Evolutionary conservation across 1,140 invertebrate genomes (phyloP).

Genomic region (Plutomurus gul): DNA sequence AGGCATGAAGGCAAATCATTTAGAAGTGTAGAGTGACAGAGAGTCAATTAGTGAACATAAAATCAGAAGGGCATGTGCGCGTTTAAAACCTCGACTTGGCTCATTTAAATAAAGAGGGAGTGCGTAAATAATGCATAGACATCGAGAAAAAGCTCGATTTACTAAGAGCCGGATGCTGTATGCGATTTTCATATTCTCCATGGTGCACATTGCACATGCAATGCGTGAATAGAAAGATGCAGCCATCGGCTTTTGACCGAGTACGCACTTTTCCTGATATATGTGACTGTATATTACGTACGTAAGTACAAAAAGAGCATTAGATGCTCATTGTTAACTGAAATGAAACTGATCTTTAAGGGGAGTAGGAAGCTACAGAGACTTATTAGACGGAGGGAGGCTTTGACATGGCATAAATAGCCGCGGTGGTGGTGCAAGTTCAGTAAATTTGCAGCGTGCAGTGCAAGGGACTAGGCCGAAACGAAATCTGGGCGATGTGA

Average conservation of each 20-base stretch:
- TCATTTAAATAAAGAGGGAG: slow-evolving; percentile 24
- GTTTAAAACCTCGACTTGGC: neutral
- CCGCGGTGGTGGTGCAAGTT: neutral
- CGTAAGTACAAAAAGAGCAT: too few species aligned
- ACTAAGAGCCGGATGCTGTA: neutral
- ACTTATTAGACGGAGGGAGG: too few species aligned
- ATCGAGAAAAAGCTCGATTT: slow-evolving; percentile 23
- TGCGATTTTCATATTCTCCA: neutral
- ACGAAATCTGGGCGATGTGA: too few species aligned
- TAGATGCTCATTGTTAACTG: too few species aligned
- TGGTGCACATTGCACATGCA: slow-evolving; percentile 8
- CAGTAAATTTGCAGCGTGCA: neutral
- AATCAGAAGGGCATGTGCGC: neutral
- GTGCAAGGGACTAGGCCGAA: neutral
- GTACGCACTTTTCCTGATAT: too few species aligned
- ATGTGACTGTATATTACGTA: too few species aligned
- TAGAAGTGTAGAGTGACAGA: neutral
- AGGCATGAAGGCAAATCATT: neutral
- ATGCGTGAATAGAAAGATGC: too few species aligned
- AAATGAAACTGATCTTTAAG: too few species aligned
- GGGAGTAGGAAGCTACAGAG: too few species aligned
- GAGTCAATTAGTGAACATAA: neutral
- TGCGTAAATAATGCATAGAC: neutral
- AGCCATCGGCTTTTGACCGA: too few species aligned
- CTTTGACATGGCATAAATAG: neutral